These are phyloP conservation scores for Cephalopterus ornatus DNA, from an alignment of 2,113 vertebrate genomes.

Conservation along the genomic window DNA sequence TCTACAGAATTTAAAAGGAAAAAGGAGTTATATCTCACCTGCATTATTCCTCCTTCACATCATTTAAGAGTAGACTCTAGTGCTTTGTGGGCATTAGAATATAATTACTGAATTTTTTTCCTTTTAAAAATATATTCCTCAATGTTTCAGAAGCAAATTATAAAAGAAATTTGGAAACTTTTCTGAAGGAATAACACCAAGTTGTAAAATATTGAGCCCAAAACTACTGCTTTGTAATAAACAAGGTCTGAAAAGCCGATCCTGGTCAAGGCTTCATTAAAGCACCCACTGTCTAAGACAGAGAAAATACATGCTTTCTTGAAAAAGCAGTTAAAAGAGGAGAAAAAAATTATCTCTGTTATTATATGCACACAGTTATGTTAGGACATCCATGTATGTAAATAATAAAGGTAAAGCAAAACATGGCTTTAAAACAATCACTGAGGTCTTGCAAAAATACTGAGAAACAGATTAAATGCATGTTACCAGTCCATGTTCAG, in stretches of 20 bases:
- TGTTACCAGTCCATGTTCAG: constrained; percentile 65
- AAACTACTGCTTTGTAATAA: neutral
- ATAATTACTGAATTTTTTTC: neutral
- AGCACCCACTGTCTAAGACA: neutral
- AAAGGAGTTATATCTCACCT: neutral
- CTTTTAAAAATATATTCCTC: neutral
- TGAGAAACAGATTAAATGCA: constrained; percentile 62
- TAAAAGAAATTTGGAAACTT: neutral
- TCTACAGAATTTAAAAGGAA: neutral
- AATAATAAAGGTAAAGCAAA: constrained; percentile 22
- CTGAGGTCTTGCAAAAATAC: constrained; percentile 56
- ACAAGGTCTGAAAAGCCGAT: neutral
- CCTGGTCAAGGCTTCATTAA: neutral
- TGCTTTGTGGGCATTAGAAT: neutral
- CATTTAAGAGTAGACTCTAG: neutral
- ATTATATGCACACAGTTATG: neutral
- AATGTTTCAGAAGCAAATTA: neutral
- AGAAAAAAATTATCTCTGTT: neutral
- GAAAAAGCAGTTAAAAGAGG: neutral
- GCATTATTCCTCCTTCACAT: neutral
- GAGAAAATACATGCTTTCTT: neutral
- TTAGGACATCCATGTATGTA: neutral
- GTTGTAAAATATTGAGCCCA: neutral
- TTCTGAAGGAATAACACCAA: neutral
- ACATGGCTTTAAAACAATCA: neutral